These are phyloP conservation scores for Poecilobothrus nobilitatus DNA, from an alignment of 2,888 invertebrate genomes.

Conservation along the genomic window DNA sequence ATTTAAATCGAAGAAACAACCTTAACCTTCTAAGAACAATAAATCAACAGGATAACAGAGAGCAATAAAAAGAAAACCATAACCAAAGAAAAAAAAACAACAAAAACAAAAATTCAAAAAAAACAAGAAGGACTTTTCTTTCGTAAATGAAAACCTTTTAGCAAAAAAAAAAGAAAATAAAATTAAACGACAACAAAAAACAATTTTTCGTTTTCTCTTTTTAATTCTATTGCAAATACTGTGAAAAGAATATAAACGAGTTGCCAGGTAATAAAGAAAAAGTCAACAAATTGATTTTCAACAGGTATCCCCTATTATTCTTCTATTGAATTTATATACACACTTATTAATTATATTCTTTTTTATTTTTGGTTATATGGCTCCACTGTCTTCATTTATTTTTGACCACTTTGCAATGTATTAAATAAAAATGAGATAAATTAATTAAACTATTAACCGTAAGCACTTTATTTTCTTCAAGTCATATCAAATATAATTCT, in stretches of 20 bases:
- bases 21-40: background rate
- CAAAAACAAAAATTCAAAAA: background rate
- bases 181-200: no score
- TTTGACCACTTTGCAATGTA: no score
- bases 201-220: background rate
- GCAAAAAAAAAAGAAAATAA: background rate
- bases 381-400: no score
- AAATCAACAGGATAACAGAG: background rate
- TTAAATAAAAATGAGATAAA: no score
- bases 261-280: background rate
- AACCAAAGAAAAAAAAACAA: background rate
- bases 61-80: no score
- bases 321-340: no score
- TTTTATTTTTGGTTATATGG: no score
- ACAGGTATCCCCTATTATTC: background rate
- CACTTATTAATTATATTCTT: no score
- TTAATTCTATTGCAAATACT: background rate
- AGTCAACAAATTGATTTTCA: slow-evolving; percentile 4
- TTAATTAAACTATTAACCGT: no score
- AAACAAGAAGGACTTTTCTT: background rate
- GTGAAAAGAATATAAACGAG: background rate
- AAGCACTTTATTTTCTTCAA: no score
- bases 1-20: background rate
- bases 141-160: background rate
- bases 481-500: no score